Evolutionary conservation across 2,797 vertebrate genomes (phyloP).

Genomic region (Limnodromus scolopaceus): DNA sequence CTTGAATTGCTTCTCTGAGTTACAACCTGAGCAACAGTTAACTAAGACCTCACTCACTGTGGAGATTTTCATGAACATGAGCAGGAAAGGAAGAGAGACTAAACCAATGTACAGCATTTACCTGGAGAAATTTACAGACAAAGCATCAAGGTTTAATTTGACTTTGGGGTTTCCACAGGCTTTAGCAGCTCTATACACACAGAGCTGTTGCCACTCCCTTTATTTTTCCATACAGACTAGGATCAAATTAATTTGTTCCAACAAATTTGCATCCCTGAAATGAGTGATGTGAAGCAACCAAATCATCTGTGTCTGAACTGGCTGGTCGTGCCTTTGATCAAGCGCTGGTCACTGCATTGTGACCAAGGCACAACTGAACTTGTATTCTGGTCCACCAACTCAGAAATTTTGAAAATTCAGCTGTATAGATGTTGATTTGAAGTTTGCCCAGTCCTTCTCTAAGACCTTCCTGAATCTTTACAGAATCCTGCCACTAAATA

Average conservation of each 20-base stretch:
- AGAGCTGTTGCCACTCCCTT: not conserved
- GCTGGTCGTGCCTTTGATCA: not conserved
- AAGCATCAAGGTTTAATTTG: not conserved
- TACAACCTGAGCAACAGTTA: conserved; percentile 76
- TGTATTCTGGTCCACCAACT: not conserved
- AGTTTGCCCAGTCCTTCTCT: not conserved
- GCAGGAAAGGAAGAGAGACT: not conserved
- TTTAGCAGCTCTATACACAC: not conserved
- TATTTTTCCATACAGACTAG: not conserved
- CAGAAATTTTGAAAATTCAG: not conserved
- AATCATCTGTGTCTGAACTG: not conserved
- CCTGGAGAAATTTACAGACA: conserved; percentile 7
- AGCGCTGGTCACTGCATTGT: rapidly evolving
- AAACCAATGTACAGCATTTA: not conserved
- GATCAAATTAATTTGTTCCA: not conserved
- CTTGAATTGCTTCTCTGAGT: conserved; percentile 76
- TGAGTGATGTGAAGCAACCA: not conserved
- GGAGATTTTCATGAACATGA: conserved; percentile 17
- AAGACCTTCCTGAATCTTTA: not conserved
- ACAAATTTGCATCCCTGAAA: not conserved
- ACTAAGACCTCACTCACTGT: conserved; percentile 69
- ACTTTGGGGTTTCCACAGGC: not conserved
- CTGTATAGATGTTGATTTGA: not conserved
- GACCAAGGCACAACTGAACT: not conserved
- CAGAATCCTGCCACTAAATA: not conserved